Conservation (phyloP, 2,113 vertebrate genomes). For the Physeter macrocephalus region DNA sequence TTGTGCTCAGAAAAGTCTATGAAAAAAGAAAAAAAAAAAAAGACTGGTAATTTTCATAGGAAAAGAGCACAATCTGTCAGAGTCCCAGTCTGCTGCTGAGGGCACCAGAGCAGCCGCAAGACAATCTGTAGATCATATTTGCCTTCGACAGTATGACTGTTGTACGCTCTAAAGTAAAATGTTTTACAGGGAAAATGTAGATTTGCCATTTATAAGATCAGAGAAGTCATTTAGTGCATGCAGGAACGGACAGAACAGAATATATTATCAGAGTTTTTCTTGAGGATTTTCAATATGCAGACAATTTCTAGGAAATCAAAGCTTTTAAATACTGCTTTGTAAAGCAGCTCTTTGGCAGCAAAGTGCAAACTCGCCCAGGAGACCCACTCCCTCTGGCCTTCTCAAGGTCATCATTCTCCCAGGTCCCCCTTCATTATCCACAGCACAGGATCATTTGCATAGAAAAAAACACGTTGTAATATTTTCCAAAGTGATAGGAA, state of each 20-base stretch:
- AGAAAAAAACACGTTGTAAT: too few relatives aligned
- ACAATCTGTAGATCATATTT: background rate
- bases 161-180: background rate
- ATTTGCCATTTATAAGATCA: background rate
- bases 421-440: background rate
- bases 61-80: background rate
- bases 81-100: background rate
- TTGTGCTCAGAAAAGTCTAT: background rate
- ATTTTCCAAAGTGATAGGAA: background rate
- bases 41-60: background rate
- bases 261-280: background rate
- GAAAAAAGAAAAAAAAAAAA: background rate
- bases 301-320: background rate
- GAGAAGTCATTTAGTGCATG: accelerated
- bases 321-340: background rate
- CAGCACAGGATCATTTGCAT: accelerated
- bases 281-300: background rate
- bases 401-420: accelerated
- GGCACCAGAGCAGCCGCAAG: too few relatives aligned
- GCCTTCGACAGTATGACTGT: background rate
- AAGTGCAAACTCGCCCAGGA: accelerated
- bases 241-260: background rate
- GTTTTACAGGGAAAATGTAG: background rate
- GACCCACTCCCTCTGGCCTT: background rate
- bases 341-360: background rate